Percentiles rank a stretch among this genome's conserved stretches.
Evolutionary conservation across 2,797 vertebrate species (phyloP).

Genomic region (Oreochromis grahami): DNA sequence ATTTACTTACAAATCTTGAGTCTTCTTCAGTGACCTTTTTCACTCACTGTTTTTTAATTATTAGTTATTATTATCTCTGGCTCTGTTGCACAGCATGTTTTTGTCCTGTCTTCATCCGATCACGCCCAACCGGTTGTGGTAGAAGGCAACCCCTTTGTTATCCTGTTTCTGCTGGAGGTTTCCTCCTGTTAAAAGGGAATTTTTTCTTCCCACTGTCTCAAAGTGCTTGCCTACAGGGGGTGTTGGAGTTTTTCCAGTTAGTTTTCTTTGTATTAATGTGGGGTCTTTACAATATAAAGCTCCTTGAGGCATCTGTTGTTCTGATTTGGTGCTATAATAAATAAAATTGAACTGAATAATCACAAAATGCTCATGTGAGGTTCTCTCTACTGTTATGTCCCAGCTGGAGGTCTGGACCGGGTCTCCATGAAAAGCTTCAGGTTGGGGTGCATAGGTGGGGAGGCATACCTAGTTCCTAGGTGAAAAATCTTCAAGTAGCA

Average conservation of each 20-base stretch:
- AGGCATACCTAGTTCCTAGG: not conserved
- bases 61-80: not conserved
- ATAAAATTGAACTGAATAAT: not conserved
- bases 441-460: not conserved
- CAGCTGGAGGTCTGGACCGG: not conserved
- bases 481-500: not conserved
- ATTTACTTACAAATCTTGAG: not conserved
- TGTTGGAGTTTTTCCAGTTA: accelerated
- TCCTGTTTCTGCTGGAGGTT: not conserved
- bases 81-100: not conserved
- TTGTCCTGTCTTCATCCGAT: not conserved
- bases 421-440: not conserved
- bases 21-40: not conserved
- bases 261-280: not conserved
- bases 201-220: too few relatives aligned
- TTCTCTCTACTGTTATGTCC: not conserved
- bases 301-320: not conserved
- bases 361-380: not conserved
- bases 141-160: not conserved
- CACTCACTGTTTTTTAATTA: not conserved
- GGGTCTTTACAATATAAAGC: not conserved
- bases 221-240: accelerated
- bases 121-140: not conserved
- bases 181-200: not conserved
- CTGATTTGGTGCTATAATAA: not conserved